Evolutionary conservation across 2,797 vertebrate species (phyloP), one percentile per base, ranked within the genome.

Genomic region (Neomorphus geoffroyi): DNA sequence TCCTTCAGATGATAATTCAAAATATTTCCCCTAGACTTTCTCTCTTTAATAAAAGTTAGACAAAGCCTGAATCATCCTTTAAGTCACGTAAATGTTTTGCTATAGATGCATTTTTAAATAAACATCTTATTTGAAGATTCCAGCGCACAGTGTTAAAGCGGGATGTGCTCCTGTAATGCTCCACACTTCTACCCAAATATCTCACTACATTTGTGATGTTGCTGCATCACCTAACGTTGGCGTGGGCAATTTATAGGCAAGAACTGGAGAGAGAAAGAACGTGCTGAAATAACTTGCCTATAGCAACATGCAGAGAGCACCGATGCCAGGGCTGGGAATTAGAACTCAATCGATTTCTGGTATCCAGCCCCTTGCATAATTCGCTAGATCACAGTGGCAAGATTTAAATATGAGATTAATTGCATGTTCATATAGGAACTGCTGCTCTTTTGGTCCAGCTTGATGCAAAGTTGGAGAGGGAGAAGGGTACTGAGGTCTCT

Each of bases 401-500:
- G 71, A 86, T 90, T 96, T 96, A 90, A 94, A 88, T 71, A 80
- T n/a, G 74, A 88, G 74, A 65, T 88, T 93, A 94, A 94, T 70
- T 92, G 91, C 83, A 90, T 90, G 92, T 83, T 92, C 91, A 50
- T 74, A 88, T 56, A 88, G 73, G 69, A 88, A 80, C 51, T 79
- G 51, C 70, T 91, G 75, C 85, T 90, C 81, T 65, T 81, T 80
- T 0, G 5, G 79, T 89, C 84, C 51, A 46, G 62, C 39, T 65
- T 43, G 41, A 66, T 86, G 54, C 16, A n/a, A 64, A 80, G 62
- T 18, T 75, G 66, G 69, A 86, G 75, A 77, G 51, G 53, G 71
- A 95, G 65, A 92, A 77, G 72, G 92, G 86, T 74, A 80, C 37
- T 35, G 24, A 67, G 69, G 54, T 58, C 89, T 70, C 75, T 72